Evolutionary conservation across 2,888 invertebrate species (phyloP), one percentile per base, ranked within the genome.

Genomic region (Aquatica leii): DNA sequence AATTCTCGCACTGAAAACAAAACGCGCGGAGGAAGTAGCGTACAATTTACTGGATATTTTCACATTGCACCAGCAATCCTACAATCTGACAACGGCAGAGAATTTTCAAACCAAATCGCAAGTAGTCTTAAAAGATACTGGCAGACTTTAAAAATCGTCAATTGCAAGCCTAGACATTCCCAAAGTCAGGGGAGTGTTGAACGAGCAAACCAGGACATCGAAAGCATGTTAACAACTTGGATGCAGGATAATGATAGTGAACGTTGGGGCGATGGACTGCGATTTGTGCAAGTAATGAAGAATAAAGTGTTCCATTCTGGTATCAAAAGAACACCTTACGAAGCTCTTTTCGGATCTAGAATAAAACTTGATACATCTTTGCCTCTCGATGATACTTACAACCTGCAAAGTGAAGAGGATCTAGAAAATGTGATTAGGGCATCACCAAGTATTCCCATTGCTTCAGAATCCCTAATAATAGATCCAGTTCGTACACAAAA

Each of bases 1-100:
- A n/a, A n/a, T n/a, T n/a, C n/a, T n/a, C n/a, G 72, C 78, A 9
- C 61, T 79, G 17, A 65, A 70, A 62, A 72, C 66, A 1, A 76
- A 78, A 58, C 55, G 59, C 49, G 74, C 76, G 2, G 66, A 59
- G 37, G 76, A 78, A 65, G 76, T 78, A 11, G 75, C 77, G 20
- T 59, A 74, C 51, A 40, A 66, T 15, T 49, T 80, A 2, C 37
- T 75, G 20, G 75, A 77, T 48, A 76, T 80, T 54, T 78, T 24
- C 6, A 24, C 24, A 24, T 24, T 24, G 24, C 24, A 20, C 76
- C 78, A 6, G 52, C 55, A n/a, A 74, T 79, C 52, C 66, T 78
- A 18, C 76, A 77, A 41, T 65, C 64, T 43, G 74, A 73, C 51
- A 74, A 76, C 62, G 76, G 74, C 8, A 54, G 71, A 18, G 75